phyloP scores from a whole-genome alignment of 2,797 vertebrate genomes.

The Alectoris magna region DNA sequence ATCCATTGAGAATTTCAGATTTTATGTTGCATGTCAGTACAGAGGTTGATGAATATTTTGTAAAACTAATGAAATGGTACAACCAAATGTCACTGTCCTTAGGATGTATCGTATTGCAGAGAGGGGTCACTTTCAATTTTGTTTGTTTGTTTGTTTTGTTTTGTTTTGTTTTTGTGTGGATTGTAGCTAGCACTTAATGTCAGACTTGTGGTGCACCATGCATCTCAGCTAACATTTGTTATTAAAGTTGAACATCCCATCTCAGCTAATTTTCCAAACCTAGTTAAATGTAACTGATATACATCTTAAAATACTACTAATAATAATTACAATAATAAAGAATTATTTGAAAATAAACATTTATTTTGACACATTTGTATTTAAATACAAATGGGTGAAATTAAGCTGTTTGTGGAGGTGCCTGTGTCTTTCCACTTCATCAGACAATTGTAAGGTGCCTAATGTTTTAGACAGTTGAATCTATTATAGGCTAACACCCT shows the following conservation, averaged over 20 bases:
- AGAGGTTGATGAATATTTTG: neutral
- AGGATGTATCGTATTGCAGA: neutral
- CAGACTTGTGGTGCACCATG: neutral
- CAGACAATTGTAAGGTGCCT: neutral
- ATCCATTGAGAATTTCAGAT: neutral
- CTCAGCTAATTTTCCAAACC: neutral
- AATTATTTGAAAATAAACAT: neutral
- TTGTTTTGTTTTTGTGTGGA: neutral
- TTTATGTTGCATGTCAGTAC: neutral
- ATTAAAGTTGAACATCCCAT: neutral
- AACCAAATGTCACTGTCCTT: neutral
- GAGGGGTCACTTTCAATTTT: neutral
- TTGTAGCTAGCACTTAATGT: neutral
- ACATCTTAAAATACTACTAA: no score
- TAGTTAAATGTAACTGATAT: neutral
- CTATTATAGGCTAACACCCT: neutral
- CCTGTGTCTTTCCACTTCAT: neutral
- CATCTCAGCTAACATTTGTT: neutral
- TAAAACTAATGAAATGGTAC: neutral
- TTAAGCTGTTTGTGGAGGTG: neutral
- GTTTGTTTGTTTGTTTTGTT: no score
- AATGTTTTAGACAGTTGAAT: slow-evolving; percentile 24
- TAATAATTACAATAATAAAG: neutral
- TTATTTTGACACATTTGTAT: neutral
- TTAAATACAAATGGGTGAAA: neutral